Evolutionary conservation across 1,140 invertebrate species (phyloP).

Genomic region (Cyclina sinensis): DNA sequence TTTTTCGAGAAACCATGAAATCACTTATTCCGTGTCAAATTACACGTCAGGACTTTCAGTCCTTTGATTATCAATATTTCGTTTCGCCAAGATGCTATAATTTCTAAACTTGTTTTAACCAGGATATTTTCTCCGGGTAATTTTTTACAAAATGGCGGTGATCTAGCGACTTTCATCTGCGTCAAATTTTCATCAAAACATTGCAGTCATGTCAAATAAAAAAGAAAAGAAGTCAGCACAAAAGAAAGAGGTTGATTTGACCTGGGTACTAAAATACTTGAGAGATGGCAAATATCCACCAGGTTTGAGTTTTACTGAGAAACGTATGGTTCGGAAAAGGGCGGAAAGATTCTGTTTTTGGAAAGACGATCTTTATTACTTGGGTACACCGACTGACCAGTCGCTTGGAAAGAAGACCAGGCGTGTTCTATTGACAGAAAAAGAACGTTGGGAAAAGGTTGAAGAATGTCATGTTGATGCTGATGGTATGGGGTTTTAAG

Average conservation of each 20-base stretch:
- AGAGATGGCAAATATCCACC: conserved; percentile 57
- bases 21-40: no score
- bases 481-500: conserved; percentile 57
- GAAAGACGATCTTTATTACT: conserved; percentile 54
- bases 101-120: conserved; percentile 37
- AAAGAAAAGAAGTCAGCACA: neutral
- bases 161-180: conserved; percentile 48
- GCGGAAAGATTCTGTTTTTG: conserved; percentile 65
- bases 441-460: conserved; percentile 47
- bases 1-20: no score
- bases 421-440: conserved; percentile 38
- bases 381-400: conserved; percentile 56
- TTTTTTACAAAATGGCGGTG: conserved; percentile 57
- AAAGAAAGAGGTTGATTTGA: conserved; percentile 52
- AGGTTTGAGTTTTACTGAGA: conserved; percentile 53
- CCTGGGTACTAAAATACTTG: conserved; percentile 57
- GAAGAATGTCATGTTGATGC: conserved; percentile 37
- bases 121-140: conserved; percentile 61
- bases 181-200: conserved; percentile 54
- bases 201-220: conserved; percentile 32
- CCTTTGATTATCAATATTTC: no score
- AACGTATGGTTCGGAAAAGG: conserved; percentile 64
- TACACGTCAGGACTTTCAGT: no score
- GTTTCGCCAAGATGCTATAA: no score
- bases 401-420: conserved; percentile 56